Base-by-base conservation (phyloP, 2,113 vertebrate genomes). In the Amia ocellicauda region DNA sequence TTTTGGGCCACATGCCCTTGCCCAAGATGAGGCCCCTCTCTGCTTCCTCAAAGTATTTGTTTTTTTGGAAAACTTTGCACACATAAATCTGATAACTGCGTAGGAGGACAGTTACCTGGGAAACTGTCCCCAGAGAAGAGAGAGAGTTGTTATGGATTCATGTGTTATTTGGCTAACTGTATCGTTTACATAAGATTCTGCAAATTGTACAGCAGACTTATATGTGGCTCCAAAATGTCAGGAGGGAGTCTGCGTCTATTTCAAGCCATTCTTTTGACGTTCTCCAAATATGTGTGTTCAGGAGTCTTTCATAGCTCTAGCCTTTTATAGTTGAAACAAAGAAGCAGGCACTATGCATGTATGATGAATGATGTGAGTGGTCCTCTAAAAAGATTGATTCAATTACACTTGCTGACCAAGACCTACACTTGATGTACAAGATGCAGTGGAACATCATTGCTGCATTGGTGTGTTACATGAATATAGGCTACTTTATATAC, bases 111-210 rank as follows among this genome's bases (percentile, higher is more conserved):
- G 62, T 70, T 68, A 70, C 64, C 69, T 68, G 45, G 64, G 65
- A 62, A 69, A 70, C 56, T 20, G 10, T 60, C 60, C 63, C 56
- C 7, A 7, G 52, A 28, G 63, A 36, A 51, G 43, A 57, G 13
- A 7, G 26, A 50, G 20, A 42, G 59, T 58, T 29, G 36, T 60
- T 45, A 45, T 29, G 27, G 60, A 66, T 64, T 29, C 57, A 36
- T 66, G 66, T 67, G 60, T 67, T 59, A 53, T 62, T 69, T 71
- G 67, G 63, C 58, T 26, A 20, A 64, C 54, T 19, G 58, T 24
- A 65, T 61, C 54, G 65, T 69, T 76, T 73, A 59, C 74, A 61
- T 27, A 28, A 66, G 67, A 58, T 64, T 54, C 62, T 51, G 52
- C 64, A 69, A 69, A 69, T 63, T 53, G 45, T 58, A 31, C 22